These are phyloP conservation scores for Hycleus cichorii DNA, from an alignment of 1,140 invertebrate species.

Conservation along the genomic window DNA sequence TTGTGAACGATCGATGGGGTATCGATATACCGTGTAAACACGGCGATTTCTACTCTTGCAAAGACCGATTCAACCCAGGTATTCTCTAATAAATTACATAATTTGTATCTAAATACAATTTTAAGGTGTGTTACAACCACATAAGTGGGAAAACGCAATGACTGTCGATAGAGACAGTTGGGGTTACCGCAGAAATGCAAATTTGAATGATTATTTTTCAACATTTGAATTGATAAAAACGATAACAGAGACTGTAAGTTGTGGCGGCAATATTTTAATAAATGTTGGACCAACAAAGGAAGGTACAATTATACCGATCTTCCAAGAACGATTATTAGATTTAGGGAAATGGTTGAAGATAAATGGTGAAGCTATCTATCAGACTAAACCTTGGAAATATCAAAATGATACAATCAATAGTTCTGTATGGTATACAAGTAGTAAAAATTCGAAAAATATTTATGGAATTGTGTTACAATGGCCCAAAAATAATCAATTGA, in stretches of 20 bases:
- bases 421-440: constrained; percentile 67
- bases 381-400: constrained; percentile 60
- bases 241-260: constrained; percentile 71
- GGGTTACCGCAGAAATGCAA: constrained; percentile 71
- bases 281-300: constrained; percentile 85
- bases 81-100: too few species aligned
- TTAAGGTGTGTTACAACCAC: constrained; percentile 54
- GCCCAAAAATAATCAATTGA: constrained; percentile 44
- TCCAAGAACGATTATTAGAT: constrained; percentile 70
- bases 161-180: constrained; percentile 81
- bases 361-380: constrained; percentile 86
- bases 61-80: constrained; percentile 84
- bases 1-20: constrained; percentile 87
- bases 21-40: constrained; percentile 69
- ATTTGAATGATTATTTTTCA: constrained; percentile 59
- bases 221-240: constrained; percentile 62
- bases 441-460: constrained; percentile 36
- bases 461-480: constrained; percentile 60
- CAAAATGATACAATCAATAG: constrained; percentile 77
- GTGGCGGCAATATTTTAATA: constrained; percentile 75
- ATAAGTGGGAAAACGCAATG: constrained; percentile 88
- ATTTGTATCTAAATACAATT: too few species aligned
- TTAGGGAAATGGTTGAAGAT: constrained; percentile 69
- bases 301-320: constrained; percentile 78
- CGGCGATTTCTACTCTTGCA: constrained; percentile 80